Percentiles rank a stretch among this genome's conserved stretches.
phyloP scores from a whole-genome alignment of 1,140 invertebrate species.

The Cryptotermes secundus region DNA sequence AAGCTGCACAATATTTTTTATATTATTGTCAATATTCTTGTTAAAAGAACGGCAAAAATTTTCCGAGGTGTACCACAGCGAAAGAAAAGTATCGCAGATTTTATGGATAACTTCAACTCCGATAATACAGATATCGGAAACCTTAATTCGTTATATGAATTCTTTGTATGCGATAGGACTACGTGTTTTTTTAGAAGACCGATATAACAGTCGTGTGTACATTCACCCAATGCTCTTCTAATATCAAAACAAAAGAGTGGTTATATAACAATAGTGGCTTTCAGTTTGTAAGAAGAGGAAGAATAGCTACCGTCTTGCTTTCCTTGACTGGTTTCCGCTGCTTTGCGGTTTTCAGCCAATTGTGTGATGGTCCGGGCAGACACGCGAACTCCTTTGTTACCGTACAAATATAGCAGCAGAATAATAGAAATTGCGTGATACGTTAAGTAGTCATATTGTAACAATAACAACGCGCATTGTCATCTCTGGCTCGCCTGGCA shows the following conservation, averaged over 20 bases:
- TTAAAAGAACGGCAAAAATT: no score
- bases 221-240: not conserved
- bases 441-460: slow-evolving; percentile 2
- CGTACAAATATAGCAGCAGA: not conserved
- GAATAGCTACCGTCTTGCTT: not conserved
- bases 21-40: no score
- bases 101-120: no score
- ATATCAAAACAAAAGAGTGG: not conserved
- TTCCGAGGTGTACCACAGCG: no score
- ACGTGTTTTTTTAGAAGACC: no score
- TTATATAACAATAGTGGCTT: not conserved
- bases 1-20: no score
- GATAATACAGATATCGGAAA: no score
- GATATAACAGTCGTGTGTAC: no score
- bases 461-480: not conserved
- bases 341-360: not conserved
- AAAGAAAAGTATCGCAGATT: no score
- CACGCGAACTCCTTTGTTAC: slow-evolving; percentile 5
- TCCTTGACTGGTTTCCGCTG: not conserved
- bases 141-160: no score
- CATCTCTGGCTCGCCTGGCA: slow-evolving; percentile 5
- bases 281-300: not conserved
- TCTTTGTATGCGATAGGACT: no score
- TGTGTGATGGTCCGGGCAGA: not conserved
- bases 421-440: slow-evolving; percentile 15